Percentiles rank a stretch among this genome's conserved stretches.
Conservation (phyloP, 2,113 vertebrate species). For the Anguilla japonica region DNA sequence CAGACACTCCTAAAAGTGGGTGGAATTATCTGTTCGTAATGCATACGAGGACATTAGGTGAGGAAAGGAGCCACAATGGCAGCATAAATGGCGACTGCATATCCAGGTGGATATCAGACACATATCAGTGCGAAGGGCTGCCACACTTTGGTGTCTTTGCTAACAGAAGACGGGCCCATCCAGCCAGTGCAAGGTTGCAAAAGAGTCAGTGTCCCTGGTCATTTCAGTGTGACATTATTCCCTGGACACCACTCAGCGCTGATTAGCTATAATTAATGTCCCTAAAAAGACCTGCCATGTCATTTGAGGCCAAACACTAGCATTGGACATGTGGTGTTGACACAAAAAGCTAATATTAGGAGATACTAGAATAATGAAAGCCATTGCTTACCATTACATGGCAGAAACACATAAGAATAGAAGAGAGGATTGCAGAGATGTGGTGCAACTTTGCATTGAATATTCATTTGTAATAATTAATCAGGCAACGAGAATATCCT, state of each 20-base stretch:
- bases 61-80: neutral
- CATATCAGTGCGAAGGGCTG: neutral
- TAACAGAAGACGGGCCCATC: neutral
- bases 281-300: constrained; percentile 17
- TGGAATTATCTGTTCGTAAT: neutral
- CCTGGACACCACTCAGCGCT: constrained; percentile 14
- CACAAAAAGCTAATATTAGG: neutral
- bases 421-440: too few species aligned
- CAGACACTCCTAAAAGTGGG: neutral
- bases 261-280: constrained; percentile 38
- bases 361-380: neutral
- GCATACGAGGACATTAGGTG: neutral
- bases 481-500: too few species aligned
- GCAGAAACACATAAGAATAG: too few species aligned
- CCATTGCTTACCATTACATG: too few species aligned
- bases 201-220: constrained; percentile 16
- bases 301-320: neutral
- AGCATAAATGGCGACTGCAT: neutral
- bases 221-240: constrained; percentile 30
- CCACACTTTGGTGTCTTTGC: neutral
- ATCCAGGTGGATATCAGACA: neutral
- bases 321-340: neutral
- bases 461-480: too few species aligned
- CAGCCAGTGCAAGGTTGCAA: constrained; percentile 9
- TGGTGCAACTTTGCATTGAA: too few species aligned